phyloP scores from a whole-genome alignment of 2,888 invertebrate genomes.

The Synergus umbraculus region DNA sequence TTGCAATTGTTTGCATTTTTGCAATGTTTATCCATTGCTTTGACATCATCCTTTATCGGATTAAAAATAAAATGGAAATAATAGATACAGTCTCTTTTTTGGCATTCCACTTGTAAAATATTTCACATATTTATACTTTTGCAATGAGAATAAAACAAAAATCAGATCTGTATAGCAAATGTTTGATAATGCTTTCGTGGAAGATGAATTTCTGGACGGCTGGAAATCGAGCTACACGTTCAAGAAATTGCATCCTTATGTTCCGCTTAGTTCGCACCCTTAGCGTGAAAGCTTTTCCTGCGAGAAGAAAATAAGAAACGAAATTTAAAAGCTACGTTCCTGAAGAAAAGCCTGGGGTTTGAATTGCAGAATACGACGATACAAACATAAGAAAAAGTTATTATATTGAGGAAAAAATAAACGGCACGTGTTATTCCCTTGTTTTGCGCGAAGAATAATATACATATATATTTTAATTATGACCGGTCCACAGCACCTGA shows the following conservation, averaged over 20 bases:
- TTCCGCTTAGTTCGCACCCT: not conserved
- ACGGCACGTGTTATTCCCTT: not conserved
- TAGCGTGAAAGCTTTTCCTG: slow-evolving; percentile 4
- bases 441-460: not conserved
- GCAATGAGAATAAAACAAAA: not conserved
- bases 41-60: too few species aligned
- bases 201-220: slow-evolving; percentile 20
- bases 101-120: not conserved
- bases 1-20: not conserved
- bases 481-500: not conserved
- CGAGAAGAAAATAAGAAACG: slow-evolving; percentile 6
- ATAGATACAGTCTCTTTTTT: not conserved
- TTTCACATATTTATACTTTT: not conserved
- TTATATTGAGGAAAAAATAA: not conserved
- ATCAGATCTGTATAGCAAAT: slow-evolving; percentile 7
- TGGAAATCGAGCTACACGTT: slow-evolving; percentile 32
- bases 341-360: not conserved
- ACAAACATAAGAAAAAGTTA: too few species aligned
- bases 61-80: not conserved
- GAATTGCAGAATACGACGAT: not conserved
- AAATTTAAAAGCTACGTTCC: slow-evolving; percentile 31
- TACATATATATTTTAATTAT: not conserved
- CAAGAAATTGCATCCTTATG: slow-evolving; percentile 32
- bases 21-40: not conserved
- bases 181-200: slow-evolving; percentile 23